phyloP scores from a whole-genome alignment of 2,113 vertebrate species.

The Apteryx mantelli region DNA sequence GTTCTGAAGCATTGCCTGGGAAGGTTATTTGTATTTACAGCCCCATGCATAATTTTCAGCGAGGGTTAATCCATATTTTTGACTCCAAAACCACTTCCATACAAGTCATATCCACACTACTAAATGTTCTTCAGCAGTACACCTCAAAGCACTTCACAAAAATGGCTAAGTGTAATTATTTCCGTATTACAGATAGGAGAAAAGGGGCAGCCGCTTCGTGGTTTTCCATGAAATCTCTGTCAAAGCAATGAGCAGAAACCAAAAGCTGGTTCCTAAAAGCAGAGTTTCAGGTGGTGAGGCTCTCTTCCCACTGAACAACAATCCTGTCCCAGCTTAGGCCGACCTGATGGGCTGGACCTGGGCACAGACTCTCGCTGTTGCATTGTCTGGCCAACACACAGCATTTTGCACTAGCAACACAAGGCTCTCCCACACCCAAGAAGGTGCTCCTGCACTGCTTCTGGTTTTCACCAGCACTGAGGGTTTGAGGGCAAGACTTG shows the following conservation, averaged over 20 bases:
- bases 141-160: not conserved
- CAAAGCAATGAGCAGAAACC: not conserved
- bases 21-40: not conserved
- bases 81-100: not conserved
- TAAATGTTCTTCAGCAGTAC: not conserved
- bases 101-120: not conserved
- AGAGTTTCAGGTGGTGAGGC: not conserved
- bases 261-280: not conserved
- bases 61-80: not conserved
- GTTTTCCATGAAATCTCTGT: not conserved
- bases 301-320: not conserved
- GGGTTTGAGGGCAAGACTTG: not conserved
- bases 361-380: not conserved
- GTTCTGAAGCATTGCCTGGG: rapidly evolving
- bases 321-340: not conserved
- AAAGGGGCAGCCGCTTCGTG: not conserved
- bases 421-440: no score
- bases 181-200: not conserved
- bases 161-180: not conserved
- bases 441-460: not conserved
- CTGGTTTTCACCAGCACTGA: not conserved
- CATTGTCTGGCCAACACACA: rapidly evolving
- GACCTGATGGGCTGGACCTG: rapidly evolving
- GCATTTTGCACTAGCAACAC: not conserved
- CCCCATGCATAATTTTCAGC: not conserved